Evolutionary conservation across 2,888 invertebrate genomes (phyloP).

Genomic region (Pollenia griseotomentosa): DNA sequence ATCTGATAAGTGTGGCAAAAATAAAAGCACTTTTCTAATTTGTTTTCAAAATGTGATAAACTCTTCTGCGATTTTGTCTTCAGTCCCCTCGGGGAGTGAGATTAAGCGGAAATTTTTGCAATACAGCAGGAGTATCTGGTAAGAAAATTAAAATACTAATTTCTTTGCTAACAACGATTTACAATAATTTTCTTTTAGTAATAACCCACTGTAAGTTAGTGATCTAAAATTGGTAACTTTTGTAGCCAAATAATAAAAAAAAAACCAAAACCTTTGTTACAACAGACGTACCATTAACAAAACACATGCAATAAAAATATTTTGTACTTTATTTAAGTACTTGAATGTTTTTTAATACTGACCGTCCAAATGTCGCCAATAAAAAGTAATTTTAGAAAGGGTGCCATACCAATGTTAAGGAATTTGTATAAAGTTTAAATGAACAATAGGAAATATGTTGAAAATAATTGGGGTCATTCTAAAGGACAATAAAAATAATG

Average conservation of each 20-base stretch:
- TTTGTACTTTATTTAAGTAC: conserved; percentile 12
- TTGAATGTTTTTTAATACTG: not conserved
- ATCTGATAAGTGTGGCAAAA: no score
- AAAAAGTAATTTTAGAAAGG: conserved; percentile 28
- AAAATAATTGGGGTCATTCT: conserved; percentile 35
- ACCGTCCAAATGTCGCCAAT: conserved; percentile 51
- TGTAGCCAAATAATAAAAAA: conserved; percentile 8
- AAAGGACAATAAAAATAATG: not conserved
- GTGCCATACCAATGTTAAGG: conserved; percentile 24
- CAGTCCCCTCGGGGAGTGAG: no score
- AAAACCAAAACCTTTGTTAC: conserved; percentile 15
- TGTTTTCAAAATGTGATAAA: no score
- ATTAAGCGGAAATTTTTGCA: no score
- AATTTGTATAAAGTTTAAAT: conserved; percentile 35
- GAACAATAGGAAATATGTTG: not conserved
- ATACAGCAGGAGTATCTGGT: no score
- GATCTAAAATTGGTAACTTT: conserved; percentile 35
- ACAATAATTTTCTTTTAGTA: not conserved
- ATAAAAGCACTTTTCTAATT: no score
- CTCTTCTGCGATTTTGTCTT: no score
- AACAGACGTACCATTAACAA: conserved; percentile 19
- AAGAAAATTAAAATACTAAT: no score
- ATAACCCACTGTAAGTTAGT: conserved; percentile 50
- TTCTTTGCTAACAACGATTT: no score
- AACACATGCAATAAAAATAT: conserved; percentile 36